Evolutionary conservation across 1,140 invertebrate species (phyloP).

Genomic region (Drosophila bifasciata): DNA sequence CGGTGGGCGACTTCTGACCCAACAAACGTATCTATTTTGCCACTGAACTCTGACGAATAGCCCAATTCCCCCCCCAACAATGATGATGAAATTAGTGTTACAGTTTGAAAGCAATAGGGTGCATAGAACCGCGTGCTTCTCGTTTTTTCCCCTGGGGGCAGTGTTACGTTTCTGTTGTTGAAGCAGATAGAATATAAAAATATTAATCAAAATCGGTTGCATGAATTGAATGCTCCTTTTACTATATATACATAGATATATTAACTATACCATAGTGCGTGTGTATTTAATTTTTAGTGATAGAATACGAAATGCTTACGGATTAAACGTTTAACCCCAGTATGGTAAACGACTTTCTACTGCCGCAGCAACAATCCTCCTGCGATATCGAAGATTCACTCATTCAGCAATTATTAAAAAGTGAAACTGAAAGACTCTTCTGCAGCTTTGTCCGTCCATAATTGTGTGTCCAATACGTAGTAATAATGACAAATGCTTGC

Average conservation of each 20-base stretch:
- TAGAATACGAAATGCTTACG: conserved; percentile 39
- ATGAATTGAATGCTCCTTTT: conserved; percentile 9
- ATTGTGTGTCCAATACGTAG: conserved; percentile 14
- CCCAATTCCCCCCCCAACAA: background rate
- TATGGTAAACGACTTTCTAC: conserved; percentile 16
- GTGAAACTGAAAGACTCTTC: conserved; percentile 23
- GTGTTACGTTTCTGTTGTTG: conserved; percentile 43
- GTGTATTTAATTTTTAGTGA: conserved; percentile 39
- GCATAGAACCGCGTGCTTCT: conserved; percentile 37
- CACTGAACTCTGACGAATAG: conserved; percentile 43
- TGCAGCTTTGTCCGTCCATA: background rate
- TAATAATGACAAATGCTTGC: conserved; percentile 19
- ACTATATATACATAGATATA: background rate
- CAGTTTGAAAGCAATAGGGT: conserved; percentile 27
- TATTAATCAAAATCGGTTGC: conserved; percentile 22
- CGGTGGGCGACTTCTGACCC: conserved; percentile 82
- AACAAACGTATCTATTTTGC: conserved; percentile 56
- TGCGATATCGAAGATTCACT: too few species aligned
- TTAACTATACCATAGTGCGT: conserved; percentile 10
- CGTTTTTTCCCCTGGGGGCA: conserved; percentile 2
- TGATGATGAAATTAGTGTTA: conserved; percentile 5
- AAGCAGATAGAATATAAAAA: conserved; percentile 26
- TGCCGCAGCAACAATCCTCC: background rate
- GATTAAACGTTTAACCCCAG: conserved; percentile 26
- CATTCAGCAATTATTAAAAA: conserved; percentile 22